These are phyloP conservation scores for Anhinga anhinga DNA, from an alignment of 2,113 vertebrate species.

Conservation along the genomic window DNA sequence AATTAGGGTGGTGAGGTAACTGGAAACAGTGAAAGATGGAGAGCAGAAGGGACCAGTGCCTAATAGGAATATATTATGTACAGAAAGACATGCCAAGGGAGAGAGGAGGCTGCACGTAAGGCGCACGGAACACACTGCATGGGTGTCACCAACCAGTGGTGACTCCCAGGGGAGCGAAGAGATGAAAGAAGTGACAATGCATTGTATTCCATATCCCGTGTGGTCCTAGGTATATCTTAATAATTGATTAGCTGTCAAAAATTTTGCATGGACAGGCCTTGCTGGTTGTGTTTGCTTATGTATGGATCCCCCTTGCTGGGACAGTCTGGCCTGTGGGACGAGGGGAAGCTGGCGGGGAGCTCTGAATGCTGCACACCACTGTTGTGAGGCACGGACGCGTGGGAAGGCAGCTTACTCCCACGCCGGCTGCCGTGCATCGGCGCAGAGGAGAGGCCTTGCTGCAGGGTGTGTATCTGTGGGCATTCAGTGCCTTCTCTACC, in stretches of 20 bases:
- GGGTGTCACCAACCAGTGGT: background rate
- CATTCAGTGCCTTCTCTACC: background rate
- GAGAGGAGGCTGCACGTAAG: background rate
- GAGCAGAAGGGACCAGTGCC: background rate
- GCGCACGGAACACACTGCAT: fast-evolving
- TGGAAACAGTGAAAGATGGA: background rate
- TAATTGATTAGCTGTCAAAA: background rate
- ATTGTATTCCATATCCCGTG: background rate
- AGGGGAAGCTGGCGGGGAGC: background rate
- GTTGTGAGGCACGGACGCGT: fast-evolving
- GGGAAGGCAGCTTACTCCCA: background rate
- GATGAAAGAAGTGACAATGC: background rate
- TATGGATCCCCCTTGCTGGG: too few species aligned
- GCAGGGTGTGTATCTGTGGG: fast-evolving
- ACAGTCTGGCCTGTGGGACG: too few species aligned
- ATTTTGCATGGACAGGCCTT: fast-evolving
- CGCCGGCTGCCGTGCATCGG: fast-evolving
- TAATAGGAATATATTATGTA: background rate
- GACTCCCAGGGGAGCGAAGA: background rate
- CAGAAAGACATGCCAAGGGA: background rate
- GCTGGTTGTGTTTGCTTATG: background rate
- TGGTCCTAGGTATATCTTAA: background rate
- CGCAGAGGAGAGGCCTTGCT: background rate
- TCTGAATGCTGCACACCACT: fast-evolving
- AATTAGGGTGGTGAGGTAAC: too few species aligned